phyloP scores from a whole-genome alignment of 2,888 invertebrate species.

The Tinea semifulvella region DNA sequence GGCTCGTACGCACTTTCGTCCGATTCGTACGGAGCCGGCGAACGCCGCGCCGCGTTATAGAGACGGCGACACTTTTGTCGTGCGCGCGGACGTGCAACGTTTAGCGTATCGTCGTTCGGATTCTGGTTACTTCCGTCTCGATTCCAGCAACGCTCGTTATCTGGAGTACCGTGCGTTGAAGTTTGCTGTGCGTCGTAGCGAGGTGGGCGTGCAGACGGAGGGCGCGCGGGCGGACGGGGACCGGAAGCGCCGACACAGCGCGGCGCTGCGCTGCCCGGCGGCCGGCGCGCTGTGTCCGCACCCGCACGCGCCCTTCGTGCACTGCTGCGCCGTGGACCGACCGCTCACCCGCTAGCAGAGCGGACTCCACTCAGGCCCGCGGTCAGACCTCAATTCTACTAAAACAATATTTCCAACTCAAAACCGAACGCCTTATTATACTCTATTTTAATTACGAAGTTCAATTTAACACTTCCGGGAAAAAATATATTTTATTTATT shows the following conservation, averaged over 20 bases:
- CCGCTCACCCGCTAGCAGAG: conserved; percentile 56
- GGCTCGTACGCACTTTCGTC: conserved; percentile 83
- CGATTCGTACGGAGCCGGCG: conserved; percentile 70
- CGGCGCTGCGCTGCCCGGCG: conserved; percentile 46
- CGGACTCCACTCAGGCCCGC: no score
- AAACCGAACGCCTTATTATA: no score
- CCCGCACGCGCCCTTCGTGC: conserved; percentile 62
- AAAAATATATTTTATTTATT: no score
- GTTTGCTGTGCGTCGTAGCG: conserved; percentile 64
- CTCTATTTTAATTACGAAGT: no score
- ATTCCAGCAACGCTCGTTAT: conserved; percentile 52
- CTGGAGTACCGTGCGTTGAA: conserved; percentile 69
- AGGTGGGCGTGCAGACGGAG: conserved; percentile 46
- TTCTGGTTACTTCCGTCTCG: conserved; percentile 61
- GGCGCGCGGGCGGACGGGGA: conserved; percentile 27
- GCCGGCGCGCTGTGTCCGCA: conserved; percentile 32
- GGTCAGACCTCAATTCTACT: no score
- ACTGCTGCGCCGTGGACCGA: conserved; percentile 53
- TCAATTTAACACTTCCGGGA: no score
- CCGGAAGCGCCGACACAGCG: conserved; percentile 69
- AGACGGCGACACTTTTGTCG: conserved; percentile 79
- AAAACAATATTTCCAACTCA: no score
- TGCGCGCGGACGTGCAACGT: conserved; percentile 68
- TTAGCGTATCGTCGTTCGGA: conserved; percentile 73
- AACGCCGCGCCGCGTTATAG: conserved; percentile 49